A percentile compares a stretch with the other conserved stretches of the same genome.
Conservation (phyloP, 2,888 invertebrate species). For the Chrysotoxum bicinctum region DNA sequence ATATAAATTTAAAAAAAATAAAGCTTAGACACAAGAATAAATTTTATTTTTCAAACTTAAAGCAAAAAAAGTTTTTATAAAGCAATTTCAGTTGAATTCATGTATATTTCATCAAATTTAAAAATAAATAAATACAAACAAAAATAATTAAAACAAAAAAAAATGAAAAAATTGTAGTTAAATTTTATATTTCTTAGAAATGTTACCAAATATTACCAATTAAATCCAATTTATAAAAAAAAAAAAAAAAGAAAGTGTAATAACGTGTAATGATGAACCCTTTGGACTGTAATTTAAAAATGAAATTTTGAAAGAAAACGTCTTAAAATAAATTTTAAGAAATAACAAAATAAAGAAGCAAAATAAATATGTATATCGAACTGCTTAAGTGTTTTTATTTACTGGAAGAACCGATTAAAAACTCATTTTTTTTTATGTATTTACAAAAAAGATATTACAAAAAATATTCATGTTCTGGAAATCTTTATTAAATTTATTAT, state of each 20-base stretch:
- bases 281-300: slow-evolving; percentile 64
- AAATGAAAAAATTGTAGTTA: slow-evolving; percentile 54
- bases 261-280: slow-evolving; percentile 59
- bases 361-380: slow-evolving; percentile 35
- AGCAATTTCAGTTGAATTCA: slow-evolving; percentile 35
- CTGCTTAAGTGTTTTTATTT: neutral
- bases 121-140: slow-evolving; percentile 8
- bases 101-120: slow-evolving; percentile 56
- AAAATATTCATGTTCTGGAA: no score
- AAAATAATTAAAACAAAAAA: neutral
- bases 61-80: slow-evolving; percentile 34
- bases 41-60: slow-evolving; percentile 17
- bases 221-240: slow-evolving; percentile 62
- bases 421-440: no score
- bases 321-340: slow-evolving; percentile 39
- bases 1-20: slow-evolving; percentile 19
- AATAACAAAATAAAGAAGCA: slow-evolving; percentile 19
- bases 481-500: no score
- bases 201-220: slow-evolving; percentile 71
- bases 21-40: slow-evolving; percentile 30
- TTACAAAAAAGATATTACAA: no score
- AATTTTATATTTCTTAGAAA: slow-evolving; percentile 72
- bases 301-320: slow-evolving; percentile 25
- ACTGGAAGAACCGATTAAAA: neutral
- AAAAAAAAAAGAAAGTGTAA: slow-evolving; percentile 21